Percentiles rank a stretch among this genome's conserved stretches.
These are phyloP conservation scores for Cantharis rustica DNA, from an alignment of 2,888 invertebrate genomes.

Conservation along the genomic window DNA sequence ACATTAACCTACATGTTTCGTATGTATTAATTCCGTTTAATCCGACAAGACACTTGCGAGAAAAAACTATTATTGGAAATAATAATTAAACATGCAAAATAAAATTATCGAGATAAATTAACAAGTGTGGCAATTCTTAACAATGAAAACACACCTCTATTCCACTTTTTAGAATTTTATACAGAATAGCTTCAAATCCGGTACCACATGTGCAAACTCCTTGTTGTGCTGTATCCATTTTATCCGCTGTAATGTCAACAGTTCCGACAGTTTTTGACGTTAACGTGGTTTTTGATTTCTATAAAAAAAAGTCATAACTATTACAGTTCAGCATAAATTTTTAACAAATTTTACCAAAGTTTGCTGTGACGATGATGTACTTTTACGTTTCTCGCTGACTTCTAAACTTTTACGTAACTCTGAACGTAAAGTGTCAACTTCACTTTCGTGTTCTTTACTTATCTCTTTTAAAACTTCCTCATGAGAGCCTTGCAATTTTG, in stretches of 20 bases:
- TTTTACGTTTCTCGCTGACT: neutral
- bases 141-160: constrained; percentile 40
- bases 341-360: constrained; percentile 4
- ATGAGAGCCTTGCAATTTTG: constrained; percentile 60
- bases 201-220: constrained; percentile 28
- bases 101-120: constrained; percentile 5
- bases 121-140: constrained; percentile 33
- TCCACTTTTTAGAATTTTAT: constrained; percentile 43
- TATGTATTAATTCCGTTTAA: neutral
- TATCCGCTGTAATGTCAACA: constrained; percentile 10
- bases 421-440: constrained; percentile 58
- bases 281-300: constrained; percentile 4
- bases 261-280: constrained; percentile 13
- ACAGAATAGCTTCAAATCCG: constrained; percentile 36
- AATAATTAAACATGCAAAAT: neutral
- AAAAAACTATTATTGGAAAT: neutral
- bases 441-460: constrained; percentile 59
- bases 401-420: constrained; percentile 25
- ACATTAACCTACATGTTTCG: neutral
- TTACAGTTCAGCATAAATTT: neutral
- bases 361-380: neutral
- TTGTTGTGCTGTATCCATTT: constrained; percentile 6
- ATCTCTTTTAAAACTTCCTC: constrained; percentile 60
- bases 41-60: neutral
- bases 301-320: constrained; percentile 6